Percentiles rank a stretch among this genome's conserved stretches.
Evolutionary conservation across 2,113 vertebrate species (phyloP).

Genomic region (Microcebus ravelobensis): DNA sequence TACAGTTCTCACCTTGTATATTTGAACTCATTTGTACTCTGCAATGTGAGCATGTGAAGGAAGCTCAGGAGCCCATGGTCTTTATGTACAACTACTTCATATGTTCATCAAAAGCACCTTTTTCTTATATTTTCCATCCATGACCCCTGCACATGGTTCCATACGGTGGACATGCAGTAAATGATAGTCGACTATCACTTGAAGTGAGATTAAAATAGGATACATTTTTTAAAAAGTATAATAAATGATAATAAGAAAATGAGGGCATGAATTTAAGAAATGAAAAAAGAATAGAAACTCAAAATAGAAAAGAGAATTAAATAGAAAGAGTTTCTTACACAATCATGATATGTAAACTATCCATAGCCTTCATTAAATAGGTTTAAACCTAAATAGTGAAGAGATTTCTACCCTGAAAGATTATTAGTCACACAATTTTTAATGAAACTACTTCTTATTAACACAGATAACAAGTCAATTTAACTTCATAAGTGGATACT

Average conservation of each 20-base stretch:
- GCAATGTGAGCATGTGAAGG: neutral
- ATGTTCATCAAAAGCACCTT: neutral
- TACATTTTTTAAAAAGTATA: neutral
- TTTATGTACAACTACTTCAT: neutral
- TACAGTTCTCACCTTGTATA: slow-evolving; percentile 43
- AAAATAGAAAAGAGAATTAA: neutral
- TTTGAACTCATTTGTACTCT: neutral
- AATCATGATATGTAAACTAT: neutral
- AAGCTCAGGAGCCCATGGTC: neutral
- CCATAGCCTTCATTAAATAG: neutral
- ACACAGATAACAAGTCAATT: neutral
- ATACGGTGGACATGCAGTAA: neutral
- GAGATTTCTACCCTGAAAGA: neutral
- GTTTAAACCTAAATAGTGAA: neutral
- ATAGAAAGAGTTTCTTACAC: neutral
- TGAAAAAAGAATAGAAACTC: neutral
- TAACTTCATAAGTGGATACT: neutral
- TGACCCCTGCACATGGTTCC: neutral
- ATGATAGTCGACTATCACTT: neutral
- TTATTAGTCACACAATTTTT: neutral
- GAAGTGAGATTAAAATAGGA: neutral
- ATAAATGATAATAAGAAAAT: neutral
- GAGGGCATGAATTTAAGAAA: neutral
- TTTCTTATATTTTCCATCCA: neutral
- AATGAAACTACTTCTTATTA: neutral